Percentiles rank a stretch among this genome's conserved stretches.
These are phyloP conservation scores for Vultur gryphus DNA, from an alignment of 2,797 vertebrate genomes.

Conservation along the genomic window DNA sequence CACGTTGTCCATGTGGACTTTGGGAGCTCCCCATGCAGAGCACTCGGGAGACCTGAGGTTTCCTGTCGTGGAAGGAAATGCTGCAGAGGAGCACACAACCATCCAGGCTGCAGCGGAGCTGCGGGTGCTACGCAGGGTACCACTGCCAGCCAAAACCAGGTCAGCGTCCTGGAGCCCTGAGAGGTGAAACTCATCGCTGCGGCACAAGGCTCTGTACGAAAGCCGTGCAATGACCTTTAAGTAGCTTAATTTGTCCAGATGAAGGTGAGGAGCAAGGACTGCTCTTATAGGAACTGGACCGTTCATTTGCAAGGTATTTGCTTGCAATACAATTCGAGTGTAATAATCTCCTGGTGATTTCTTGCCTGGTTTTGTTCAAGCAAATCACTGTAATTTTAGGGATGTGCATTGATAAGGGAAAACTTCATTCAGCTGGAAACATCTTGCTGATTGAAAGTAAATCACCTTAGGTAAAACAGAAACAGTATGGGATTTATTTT, in stretches of 20 bases:
- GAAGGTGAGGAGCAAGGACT: not conserved
- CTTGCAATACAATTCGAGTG: accelerated
- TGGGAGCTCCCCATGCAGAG: not conserved
- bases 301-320: not conserved
- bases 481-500: conserved; percentile 13
- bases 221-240: not conserved
- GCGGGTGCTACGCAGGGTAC: accelerated
- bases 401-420: not conserved
- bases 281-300: not conserved
- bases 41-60: not conserved
- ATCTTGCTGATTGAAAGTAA: conserved; percentile 18
- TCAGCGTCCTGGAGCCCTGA: accelerated
- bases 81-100: not conserved
- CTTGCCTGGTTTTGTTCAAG: conserved; percentile 1
- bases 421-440: conserved; percentile 27
- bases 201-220: not conserved
- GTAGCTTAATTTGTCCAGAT: not conserved
- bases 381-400: conserved; percentile 1
- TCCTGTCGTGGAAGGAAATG: not conserved
- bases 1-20: accelerated
- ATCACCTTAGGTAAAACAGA: conserved; percentile 34
- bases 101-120: not conserved
- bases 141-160: not conserved
- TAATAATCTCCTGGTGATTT: not conserved
- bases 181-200: not conserved